Evolutionary conservation across 1,140 invertebrate species (phyloP), one percentile per base, ranked within the genome.

Genomic region (Drosophila simulans): DNA sequence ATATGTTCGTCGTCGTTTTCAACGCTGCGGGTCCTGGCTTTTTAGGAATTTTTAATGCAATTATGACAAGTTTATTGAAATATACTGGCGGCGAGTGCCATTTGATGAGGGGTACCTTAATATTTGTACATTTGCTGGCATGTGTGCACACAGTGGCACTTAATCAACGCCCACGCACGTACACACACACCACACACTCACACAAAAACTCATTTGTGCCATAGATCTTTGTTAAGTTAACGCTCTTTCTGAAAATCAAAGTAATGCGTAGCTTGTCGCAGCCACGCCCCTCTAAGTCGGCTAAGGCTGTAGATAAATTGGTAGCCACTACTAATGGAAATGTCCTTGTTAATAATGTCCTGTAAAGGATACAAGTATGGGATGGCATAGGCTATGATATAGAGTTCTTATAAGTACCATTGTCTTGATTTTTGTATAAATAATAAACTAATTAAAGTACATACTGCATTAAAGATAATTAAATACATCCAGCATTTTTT

Each of bases 171-270:
- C 70, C 76, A 54, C 52, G 12, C 55, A 37, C 64, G 37, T 53
- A 43, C 49, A 39, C 54, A 7, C 48, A 37, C 46, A 34, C 60
- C 49, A 39, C 54, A 7, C 48, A 37, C 46, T 39, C 60, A 4
- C 35, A 35, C 43, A 31, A 2, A 31, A 31, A 63, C 49, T 25
- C 31, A 65, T 39, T 49, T 59, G 13, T 45, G 51, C 69, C 60
- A 55, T 86, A 88, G 60, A 86, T 88, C 79, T 78, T 76, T 82
- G 82, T 79, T 88, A 82, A 65, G 71, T 83, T 81, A 88, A 81
- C 66, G 75, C 83, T 69, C 88, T 71, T 88, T 57, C 64, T 83
- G 75, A 51, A 82, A 81, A 86, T 88, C 83, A 82, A 72, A 82
- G 85, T 79, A 86, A 88, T 68, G 69, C 78, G 64, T 76, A 75